Percentiles rank a stretch among this genome's conserved stretches.
phyloP scores from a whole-genome alignment of 2,113 vertebrate species.

The Varanus komodoensis region DNA sequence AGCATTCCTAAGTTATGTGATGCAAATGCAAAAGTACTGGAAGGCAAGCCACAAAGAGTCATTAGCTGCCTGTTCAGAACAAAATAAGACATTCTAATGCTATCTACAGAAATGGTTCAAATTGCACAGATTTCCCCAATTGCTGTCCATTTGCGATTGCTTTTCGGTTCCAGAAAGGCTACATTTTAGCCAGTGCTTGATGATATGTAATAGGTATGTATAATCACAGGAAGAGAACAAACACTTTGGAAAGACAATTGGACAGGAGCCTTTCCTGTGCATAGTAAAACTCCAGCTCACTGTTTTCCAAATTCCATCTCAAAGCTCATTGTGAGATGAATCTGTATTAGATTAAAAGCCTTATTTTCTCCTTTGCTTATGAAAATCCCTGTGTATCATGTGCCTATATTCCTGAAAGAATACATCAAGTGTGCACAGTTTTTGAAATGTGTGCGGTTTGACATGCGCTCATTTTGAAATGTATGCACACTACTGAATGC shows the following conservation, averaged over 20 bases:
- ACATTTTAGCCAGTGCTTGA: neutral
- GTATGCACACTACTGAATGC: too few species aligned
- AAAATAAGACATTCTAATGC: neutral
- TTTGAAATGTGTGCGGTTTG: too few species aligned
- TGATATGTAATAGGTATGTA: neutral
- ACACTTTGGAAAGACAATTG: neutral
- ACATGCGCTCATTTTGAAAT: too few species aligned
- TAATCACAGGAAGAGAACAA: neutral
- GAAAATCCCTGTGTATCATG: too few species aligned
- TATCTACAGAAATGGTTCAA: neutral
- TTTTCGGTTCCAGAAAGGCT: neutral
- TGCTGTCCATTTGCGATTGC: neutral
- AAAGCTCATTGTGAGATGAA: too few species aligned
- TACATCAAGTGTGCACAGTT: too few species aligned
- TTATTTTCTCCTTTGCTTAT: too few species aligned
- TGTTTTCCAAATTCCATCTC: too few species aligned
- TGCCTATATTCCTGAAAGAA: too few species aligned
- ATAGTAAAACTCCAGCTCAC: too few species aligned
- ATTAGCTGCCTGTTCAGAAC: neutral
- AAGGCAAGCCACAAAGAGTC: conserved; percentile 14
- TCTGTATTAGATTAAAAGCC: too few species aligned
- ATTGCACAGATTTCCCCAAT: neutral
- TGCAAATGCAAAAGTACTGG: conserved; percentile 43
- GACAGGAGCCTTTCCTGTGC: neutral
- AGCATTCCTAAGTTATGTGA: conserved; percentile 44